Evolutionary conservation across 2,113 vertebrate species (phyloP).

Genomic region (Actenoides hombroni): DNA sequence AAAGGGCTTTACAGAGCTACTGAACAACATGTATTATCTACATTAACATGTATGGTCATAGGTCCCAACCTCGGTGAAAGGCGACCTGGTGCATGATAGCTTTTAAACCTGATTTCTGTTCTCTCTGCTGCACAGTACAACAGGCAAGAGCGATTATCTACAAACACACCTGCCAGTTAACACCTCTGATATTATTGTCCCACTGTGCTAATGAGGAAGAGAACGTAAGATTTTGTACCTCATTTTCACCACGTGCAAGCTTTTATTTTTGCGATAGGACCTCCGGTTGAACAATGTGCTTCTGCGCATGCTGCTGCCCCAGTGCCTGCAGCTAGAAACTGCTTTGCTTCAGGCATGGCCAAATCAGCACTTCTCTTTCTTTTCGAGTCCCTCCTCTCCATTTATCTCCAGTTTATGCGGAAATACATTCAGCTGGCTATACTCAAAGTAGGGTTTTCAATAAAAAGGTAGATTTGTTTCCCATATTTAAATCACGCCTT

Average conservation of each 20-base stretch:
- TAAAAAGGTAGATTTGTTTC: conserved; percentile 26
- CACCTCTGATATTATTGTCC: conserved; percentile 61
- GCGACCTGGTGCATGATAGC: neutral
- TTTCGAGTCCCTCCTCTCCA: conserved; percentile 9
- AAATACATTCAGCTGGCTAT: neutral
- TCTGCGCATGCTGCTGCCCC: neutral
- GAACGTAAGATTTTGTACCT: conserved; percentile 7
- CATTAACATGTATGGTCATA: neutral
- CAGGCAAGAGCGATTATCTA: neutral
- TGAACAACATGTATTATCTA: neutral
- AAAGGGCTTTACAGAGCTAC: neutral
- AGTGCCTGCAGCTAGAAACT: neutral
- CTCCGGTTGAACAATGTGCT: neutral
- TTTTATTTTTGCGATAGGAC: conserved; percentile 20
- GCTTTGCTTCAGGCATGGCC: neutral
- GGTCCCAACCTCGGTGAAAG: neutral
- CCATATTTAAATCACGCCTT: conserved; percentile 15
- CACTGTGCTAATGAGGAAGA: conserved; percentile 51
- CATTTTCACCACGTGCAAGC: conserved; percentile 48
- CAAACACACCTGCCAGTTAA: conserved; percentile 39
- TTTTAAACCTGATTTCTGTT: conserved; percentile 29
- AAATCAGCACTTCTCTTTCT: conserved; percentile 45
- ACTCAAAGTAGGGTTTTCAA: conserved; percentile 5
- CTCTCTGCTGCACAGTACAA: neutral
- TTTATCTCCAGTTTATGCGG: neutral